These are phyloP conservation scores for Crossoptilon crossoptilon DNA, from an alignment of 2,797 vertebrate genomes.

Conservation along the genomic window DNA sequence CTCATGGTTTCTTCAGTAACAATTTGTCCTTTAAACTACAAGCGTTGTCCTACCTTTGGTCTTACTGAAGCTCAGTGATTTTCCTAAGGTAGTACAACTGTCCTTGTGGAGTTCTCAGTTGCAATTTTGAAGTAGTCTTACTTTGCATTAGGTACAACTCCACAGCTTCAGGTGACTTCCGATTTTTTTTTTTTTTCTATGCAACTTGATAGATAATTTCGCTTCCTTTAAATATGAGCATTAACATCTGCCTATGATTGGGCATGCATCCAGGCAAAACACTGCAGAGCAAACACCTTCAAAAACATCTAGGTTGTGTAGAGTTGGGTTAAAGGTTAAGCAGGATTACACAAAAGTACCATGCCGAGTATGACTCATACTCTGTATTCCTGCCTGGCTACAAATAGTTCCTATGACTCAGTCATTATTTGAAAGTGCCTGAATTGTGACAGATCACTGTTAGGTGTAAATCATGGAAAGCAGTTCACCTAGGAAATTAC, in stretches of 20 bases:
- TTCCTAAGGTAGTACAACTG: neutral
- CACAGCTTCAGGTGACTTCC: fast-evolving
- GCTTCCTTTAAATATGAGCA: neutral
- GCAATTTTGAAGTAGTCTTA: neutral
- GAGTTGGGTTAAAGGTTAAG: neutral
- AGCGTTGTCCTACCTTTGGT: neutral
- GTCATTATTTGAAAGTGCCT: neutral
- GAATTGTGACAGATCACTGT: neutral
- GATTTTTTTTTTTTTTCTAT: neutral
- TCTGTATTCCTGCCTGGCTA: neutral
- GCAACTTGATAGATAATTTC: neutral
- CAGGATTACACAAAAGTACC: neutral
- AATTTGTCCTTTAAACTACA: neutral
- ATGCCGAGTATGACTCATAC: neutral
- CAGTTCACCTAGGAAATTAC: neutral
- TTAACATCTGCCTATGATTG: neutral
- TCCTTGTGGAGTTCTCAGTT: neutral
- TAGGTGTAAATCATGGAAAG: neutral
- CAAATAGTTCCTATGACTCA: neutral
- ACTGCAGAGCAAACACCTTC: neutral
- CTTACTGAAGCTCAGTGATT: neutral
- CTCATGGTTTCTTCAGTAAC: neutral
- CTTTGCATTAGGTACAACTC: neutral
- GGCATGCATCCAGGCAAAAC: neutral
- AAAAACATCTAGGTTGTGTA: neutral